Percentiles rank a stretch among this genome's conserved stretches.
phyloP scores from a whole-genome alignment of 2,888 invertebrate genomes.

The Xestia c-nigrum region DNA sequence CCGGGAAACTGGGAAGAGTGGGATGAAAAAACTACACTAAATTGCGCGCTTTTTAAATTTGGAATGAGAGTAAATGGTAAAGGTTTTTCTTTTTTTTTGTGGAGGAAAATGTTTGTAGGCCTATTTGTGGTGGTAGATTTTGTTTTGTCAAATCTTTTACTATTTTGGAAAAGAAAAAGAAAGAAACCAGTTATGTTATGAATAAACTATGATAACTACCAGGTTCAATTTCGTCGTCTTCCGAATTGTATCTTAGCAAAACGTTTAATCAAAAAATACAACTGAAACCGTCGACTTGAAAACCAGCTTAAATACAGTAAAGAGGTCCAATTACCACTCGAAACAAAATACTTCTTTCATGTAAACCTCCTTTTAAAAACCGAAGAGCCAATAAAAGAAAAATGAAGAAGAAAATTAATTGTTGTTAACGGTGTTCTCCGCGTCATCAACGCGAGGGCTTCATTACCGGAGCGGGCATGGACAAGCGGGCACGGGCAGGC shows the following conservation, averaged over 20 bases:
- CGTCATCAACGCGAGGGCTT: conserved; percentile 67
- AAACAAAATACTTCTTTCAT: conserved; percentile 17
- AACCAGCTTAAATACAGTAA: neutral
- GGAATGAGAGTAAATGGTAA: conserved; percentile 15
- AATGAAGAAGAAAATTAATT: conserved; percentile 71
- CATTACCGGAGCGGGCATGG: conserved; percentile 69
- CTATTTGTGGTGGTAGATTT: neutral
- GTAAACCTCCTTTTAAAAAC: conserved; percentile 50
- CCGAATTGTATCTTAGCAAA: neutral
- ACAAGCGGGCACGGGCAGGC: conserved; percentile 43
- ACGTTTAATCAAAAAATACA: neutral
- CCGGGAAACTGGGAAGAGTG: conserved; percentile 16
- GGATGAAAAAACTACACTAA: conserved; percentile 36
- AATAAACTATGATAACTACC: neutral
- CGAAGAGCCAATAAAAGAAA: conserved; percentile 71
- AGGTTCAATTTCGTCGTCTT: neutral
- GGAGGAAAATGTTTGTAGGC: neutral
- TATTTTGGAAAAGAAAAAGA: neutral
- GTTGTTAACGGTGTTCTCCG: conserved; percentile 65
- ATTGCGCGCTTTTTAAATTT: conserved; percentile 58
- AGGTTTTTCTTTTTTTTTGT: neutral
- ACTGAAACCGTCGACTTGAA: neutral
- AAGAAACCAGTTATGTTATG: neutral
- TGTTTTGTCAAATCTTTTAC: neutral
- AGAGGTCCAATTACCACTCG: conserved; percentile 24